Evolutionary conservation across 2,797 vertebrate genomes (phyloP).

Genomic region (Syngnathus acus): DNA sequence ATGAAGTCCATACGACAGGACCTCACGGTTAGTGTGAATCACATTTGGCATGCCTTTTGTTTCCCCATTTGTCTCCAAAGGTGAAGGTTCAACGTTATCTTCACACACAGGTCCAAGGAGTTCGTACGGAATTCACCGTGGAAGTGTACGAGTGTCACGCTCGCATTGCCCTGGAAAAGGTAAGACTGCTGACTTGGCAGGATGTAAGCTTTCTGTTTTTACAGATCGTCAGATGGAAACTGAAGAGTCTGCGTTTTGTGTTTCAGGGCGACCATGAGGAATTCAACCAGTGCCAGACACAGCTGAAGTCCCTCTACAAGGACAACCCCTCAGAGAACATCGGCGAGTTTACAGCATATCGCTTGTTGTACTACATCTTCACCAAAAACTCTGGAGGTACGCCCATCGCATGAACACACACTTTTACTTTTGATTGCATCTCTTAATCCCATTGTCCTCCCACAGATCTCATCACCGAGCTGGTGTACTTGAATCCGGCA

Average conservation of each 20-base stretch:
- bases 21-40: conserved; percentile 73
- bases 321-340: conserved; percentile 82
- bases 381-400: conserved; percentile 88
- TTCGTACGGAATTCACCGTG: conserved; percentile 89
- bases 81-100: background rate
- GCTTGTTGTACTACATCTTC: conserved; percentile 88
- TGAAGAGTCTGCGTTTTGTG: background rate
- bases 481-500: conserved; percentile 80
- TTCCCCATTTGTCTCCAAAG: background rate
- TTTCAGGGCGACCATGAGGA: conserved; percentile 87
- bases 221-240: background rate
- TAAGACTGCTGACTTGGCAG: conserved; percentile 23
- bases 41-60: background rate
- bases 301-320: conserved; percentile 85
- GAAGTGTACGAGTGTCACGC: conserved; percentile 93
- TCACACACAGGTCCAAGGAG: conserved; percentile 78
- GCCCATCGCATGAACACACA: background rate
- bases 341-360: conserved; percentile 89
- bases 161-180: conserved; percentile 89
- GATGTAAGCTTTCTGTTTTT: background rate
- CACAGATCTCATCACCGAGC: conserved; percentile 84
- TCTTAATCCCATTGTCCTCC: background rate
- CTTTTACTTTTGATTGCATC: background rate
- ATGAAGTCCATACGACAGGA: conserved; percentile 93
- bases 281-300: conserved; percentile 93